Conservation (phyloP, 2,113 vertebrate genomes). For the Megalops atlanticus region DNA sequence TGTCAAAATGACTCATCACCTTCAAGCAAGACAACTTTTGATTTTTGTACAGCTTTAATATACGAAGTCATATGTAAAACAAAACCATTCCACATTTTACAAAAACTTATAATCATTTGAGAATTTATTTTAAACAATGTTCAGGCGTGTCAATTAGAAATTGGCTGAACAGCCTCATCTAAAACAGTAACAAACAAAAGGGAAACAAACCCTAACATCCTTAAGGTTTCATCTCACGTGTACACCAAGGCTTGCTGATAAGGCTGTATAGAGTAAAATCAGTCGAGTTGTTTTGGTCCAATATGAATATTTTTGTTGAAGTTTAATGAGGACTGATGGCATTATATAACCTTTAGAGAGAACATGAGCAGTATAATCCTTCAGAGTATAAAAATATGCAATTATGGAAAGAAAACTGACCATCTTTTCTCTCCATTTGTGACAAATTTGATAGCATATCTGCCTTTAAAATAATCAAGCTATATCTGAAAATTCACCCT, state of each 20-base stretch:
- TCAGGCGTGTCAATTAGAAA: conserved; percentile 35
- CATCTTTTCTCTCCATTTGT: neutral
- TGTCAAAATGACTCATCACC: neutral
- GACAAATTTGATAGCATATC: neutral
- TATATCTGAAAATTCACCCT: conserved; percentile 6
- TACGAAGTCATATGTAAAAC: neutral
- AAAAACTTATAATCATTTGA: neutral
- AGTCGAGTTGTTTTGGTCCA: neutral
- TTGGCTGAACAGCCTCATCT: conserved; percentile 16
- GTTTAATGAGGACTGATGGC: neutral
- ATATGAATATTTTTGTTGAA: neutral
- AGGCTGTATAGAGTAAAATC: conserved; percentile 3
- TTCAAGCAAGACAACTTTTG: neutral
- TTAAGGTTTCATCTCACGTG: neutral
- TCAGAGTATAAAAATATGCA: neutral
- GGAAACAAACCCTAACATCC: neutral
- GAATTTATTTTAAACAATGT: neutral
- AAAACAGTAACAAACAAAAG: conserved; percentile 21
- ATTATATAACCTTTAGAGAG: neutral
- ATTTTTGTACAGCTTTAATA: neutral
- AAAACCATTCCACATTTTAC: neutral
- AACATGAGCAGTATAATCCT: neutral
- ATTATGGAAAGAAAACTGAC: neutral
- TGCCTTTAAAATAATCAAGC: neutral
- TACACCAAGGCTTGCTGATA: neutral